Base-by-base conservation (phyloP, 2,797 vertebrate genomes). In the Bovichtus variegatus region DNA sequence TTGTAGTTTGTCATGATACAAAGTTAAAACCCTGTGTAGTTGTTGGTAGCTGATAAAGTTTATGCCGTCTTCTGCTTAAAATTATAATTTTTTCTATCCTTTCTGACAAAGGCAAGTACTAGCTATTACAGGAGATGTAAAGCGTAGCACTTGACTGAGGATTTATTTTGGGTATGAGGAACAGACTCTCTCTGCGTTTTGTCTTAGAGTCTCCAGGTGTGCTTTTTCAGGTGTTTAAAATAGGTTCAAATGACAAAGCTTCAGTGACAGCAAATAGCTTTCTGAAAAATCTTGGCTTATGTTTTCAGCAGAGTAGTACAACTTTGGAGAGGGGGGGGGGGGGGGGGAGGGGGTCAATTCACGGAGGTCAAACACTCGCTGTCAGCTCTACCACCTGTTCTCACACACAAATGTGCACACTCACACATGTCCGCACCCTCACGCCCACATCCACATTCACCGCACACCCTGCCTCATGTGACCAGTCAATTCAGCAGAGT, bases 381-480 rank as follows among this genome's bases (percentile, higher is more conserved):
- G 86, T 91, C 88, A 88, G 85, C 86, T 83, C 86, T 83, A 71
- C 91, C 91, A 91, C 90, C 90, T 91, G 89, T 92, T 90, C 64
- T 82, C 25, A 74, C 72, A 62, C 62, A 74, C 53, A 69, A 49
- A 71, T 44, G 65, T 41, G 41, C 67, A 74, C 58, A 71, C 36
- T 53, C 66, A 54, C 63, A 49, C 46, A 76, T 61, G 53, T 77
- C 62, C 31, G 12, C 80, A 84, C 65, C 64, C 74, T 75, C 82
- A 78, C 84, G 78, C 78, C 54, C 81, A 75, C 78, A 58, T 60
- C 60, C 71, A 75, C 60, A 77, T 73, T 82, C 59, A 79, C 31
- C 0, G 13, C 78, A 78, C 80, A 68, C 78, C 70, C 78, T 78
- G 65, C 72, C 81, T 81, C 34, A 1, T 79, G 69, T 68, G 81